Base-by-base conservation (phyloP, 2,797 vertebrate species). In the Pyrocephalus nanus region DNA sequence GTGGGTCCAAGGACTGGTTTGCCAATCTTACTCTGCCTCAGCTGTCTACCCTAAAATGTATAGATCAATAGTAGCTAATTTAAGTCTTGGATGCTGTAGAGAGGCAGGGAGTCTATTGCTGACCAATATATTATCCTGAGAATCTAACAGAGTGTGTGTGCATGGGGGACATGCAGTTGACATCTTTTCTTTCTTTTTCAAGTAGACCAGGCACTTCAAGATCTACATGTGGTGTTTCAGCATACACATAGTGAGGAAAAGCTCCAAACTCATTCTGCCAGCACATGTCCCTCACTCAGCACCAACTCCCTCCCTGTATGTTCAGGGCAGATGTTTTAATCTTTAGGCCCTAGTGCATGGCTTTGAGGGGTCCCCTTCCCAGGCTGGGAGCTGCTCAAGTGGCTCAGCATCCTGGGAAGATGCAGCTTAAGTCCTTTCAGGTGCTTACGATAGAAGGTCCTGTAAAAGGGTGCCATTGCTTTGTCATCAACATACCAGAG, bases 261-360 rank as follows among this genome's bases (percentile, higher is more conserved):
- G 22, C 51, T 90, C 38, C 55, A 89, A 75, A 79, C 15, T 32
- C 38, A 45, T 17, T 8, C n/a, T 36, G 47, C 23, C 72, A 48
- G 40, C n/a, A 38, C 26, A 32, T 1, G 1, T 38, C 57, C n/a
- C 32, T 74, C 3, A 0, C n/a, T 66, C 30, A 71, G 38, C 67
- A 50, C 21, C 19, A 58, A 2, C 8, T n/a, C 29, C 9, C 9
- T 50, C 25, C 8, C 47, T 0, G 0, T 8, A 13, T 47, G 13
- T 36, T 51, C 6, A 11, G 48, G 43, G 36, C 32, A 66, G 45
- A 75, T 50, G 16, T 45, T 36, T 76, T 51, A 53, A 84, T 16
- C 26, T 36, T 19, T 12, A 23, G 19, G 13, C 15, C 29, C 21
- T 40, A 18, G 26, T 5, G 0, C 7, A 4, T 3, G 11, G 45